Evolutionary conservation across 2,113 vertebrate genomes (phyloP), one percentile per base, ranked within the genome.

Genomic region (Anhinga anhinga): DNA sequence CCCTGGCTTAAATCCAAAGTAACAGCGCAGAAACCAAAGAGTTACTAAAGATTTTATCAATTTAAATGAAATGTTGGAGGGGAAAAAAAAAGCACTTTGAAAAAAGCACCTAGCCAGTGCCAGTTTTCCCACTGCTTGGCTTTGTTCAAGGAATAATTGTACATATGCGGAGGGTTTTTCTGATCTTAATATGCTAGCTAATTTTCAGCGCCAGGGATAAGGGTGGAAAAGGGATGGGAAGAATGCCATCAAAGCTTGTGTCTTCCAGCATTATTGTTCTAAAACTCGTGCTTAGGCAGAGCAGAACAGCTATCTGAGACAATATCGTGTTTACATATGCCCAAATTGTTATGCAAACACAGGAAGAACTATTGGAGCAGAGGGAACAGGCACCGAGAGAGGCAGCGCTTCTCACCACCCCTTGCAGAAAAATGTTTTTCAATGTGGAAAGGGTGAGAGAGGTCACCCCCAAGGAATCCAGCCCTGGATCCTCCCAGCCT

Each of bases 381-480:
- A 91, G 78, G 83, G 86, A 90, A 40, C 7, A 16, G 80, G 93
- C 96, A 77, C 25, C 0, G 3, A 25, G 38, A 25, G 38, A 19
- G 67, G 71, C 95, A 87, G 88, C 7, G 3, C 84, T 93, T 86
- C 94, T 74, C 91, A 77, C 71, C 90, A 82, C n/a, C 70, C 72
- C 67, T 38, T 5, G 36, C 58, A 95, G 76, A 82, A 76, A 92
- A 93, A 86, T 79, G 95, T 89, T 95, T 95, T 76, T 19, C 91
- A 90, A 15, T 82, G 89, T 82, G 73, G 62, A 94, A 87, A 95
- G 95, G 95, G 95, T 95, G 91, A 96, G 89, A 94, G 93, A 95
- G 97, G 96, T 97, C 96, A 95, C 82, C 80, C 62, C 92, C 85
- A 40, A 93, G 88, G 95, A 96, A 97, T 95, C 96, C 93, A 72